Evolutionary conservation across 1,140 invertebrate species (phyloP).

Genomic region (Subanguina moxae): DNA sequence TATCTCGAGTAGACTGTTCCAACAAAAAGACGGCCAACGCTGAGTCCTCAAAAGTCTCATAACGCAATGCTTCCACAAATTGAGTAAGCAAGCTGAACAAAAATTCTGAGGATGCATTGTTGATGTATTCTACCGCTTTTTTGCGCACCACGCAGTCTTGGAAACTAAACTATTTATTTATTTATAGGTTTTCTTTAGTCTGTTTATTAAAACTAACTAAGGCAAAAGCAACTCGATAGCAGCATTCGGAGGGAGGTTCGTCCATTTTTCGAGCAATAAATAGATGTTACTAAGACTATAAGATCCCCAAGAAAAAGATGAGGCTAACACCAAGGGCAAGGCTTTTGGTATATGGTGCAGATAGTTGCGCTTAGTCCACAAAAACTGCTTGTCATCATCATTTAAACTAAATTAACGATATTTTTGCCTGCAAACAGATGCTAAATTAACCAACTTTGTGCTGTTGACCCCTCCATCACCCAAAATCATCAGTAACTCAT

Average conservation of each 20-base stretch:
- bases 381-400: constrained; percentile 39
- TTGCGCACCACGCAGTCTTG: constrained; percentile 35
- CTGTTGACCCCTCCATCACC: constrained; percentile 21
- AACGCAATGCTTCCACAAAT: constrained; percentile 44
- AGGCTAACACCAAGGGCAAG: constrained; percentile 39
- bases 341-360: constrained; percentile 38
- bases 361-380: constrained; percentile 42
- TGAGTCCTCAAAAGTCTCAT: constrained; percentile 42
- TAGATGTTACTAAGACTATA: constrained; percentile 43
- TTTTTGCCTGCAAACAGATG: too few species aligned
- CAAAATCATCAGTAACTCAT: constrained; percentile 22
- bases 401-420: constrained; percentile 27
- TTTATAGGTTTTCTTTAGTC: not conserved
- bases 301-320: constrained; percentile 41
- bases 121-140: constrained; percentile 35
- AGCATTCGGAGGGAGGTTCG: constrained; percentile 17
- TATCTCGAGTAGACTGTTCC: constrained; percentile 22
- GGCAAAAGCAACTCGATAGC: constrained; percentile 47
- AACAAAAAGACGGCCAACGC: constrained; percentile 42
- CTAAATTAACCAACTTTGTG: constrained; percentile 11
- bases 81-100: constrained; percentile 36
- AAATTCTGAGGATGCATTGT: constrained; percentile 37
- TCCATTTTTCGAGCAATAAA: constrained; percentile 35
- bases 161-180: constrained; percentile 23
- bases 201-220: constrained; percentile 21